Evolutionary conservation across 2,113 vertebrate species (phyloP).

Genomic region (Myotis brandtii): DNA sequence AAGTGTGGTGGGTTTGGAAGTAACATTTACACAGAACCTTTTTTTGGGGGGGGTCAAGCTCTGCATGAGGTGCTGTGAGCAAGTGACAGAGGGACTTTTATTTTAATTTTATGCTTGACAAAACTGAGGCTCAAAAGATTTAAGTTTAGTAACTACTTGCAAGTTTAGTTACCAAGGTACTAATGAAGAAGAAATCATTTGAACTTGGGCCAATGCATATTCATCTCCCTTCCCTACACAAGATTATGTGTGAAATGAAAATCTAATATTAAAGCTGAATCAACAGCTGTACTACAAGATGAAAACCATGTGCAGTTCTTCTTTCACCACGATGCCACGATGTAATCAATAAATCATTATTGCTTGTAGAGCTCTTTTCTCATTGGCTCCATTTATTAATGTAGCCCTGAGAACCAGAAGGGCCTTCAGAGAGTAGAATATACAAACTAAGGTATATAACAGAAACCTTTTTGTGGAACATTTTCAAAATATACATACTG

Average conservation of each 20-base stretch:
- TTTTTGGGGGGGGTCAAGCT: background rate
- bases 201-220: background rate
- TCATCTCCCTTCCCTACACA: background rate
- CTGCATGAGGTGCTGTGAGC: background rate
- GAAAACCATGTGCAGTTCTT: background rate
- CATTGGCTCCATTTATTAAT: background rate
- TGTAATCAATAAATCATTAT: background rate
- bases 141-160: background rate
- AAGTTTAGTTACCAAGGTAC: background rate
- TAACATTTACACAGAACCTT: background rate
- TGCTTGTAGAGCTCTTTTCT: background rate
- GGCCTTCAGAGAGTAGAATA: background rate
- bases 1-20: background rate
- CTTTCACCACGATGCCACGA: background rate
- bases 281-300: background rate
- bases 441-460: background rate
- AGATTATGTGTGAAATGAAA: background rate
- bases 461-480: background rate
- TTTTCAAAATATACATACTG: constrained; percentile 31
- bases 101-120: background rate
- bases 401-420: background rate
- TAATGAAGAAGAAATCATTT: background rate
- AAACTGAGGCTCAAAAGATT: background rate
- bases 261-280: background rate
- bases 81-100: background rate